Percentiles rank a stretch among this genome's conserved stretches.
Evolutionary conservation across 1,140 invertebrate species (phyloP).

Genomic region (Caenorhabditis brenneri): DNA sequence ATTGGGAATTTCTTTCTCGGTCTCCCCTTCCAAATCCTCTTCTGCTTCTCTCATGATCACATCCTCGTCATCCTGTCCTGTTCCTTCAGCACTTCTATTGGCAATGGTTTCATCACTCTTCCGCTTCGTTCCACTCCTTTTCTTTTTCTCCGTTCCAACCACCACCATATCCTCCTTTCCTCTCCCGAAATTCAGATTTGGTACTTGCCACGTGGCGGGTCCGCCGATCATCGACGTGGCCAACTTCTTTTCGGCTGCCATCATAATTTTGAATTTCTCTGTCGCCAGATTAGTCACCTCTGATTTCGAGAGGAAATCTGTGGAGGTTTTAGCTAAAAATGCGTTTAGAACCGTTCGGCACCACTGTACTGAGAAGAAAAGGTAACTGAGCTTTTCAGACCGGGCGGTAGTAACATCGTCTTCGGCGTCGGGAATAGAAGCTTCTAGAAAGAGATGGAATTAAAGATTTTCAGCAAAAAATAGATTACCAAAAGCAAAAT

Average conservation of each 20-base stretch:
- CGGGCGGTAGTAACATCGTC: background rate
- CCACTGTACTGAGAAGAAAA: background rate
- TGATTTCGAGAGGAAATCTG: background rate
- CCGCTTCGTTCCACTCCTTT: background rate
- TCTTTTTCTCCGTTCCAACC: background rate
- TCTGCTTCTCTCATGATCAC: background rate
- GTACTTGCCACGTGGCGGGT: conserved; percentile 22
- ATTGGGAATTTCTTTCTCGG: background rate
- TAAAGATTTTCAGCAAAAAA: background rate
- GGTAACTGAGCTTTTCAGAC: background rate
- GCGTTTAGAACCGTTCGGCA: background rate
- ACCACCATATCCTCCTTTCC: background rate
- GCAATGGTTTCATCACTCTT: background rate
- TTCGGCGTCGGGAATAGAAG: background rate
- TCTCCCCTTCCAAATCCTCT: background rate
- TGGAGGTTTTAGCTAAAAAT: background rate
- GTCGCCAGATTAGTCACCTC: background rate
- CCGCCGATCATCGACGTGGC: background rate
- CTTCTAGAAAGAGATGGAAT: background rate
- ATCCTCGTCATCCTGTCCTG: background rate
- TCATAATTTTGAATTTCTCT: background rate
- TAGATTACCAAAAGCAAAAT: conserved; percentile 22
- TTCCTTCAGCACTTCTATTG: background rate
- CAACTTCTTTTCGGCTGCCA: background rate
- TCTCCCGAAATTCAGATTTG: background rate